These are phyloP conservation scores for Tenthredo livida DNA, from an alignment of 2,888 invertebrate genomes.

Conservation along the genomic window DNA sequence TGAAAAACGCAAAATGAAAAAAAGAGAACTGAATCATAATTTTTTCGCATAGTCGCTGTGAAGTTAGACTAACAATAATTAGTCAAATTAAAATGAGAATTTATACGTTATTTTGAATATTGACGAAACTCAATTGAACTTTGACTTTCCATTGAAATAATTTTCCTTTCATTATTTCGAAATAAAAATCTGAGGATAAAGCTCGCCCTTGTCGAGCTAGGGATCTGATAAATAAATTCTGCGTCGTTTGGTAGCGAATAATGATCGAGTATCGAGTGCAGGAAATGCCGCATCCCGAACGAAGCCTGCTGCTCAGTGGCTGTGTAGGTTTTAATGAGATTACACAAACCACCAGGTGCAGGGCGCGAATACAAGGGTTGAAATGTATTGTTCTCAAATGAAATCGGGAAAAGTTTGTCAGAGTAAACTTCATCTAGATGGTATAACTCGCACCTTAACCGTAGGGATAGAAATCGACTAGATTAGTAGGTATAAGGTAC, in stretches of 20 bases:
- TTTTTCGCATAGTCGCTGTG: background rate
- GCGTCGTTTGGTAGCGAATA: conserved; percentile 9
- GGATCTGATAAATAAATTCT: background rate
- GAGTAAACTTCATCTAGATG: background rate
- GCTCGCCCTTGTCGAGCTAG: background rate
- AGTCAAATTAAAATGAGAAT: conserved; percentile 10
- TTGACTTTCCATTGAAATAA: background rate
- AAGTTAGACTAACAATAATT: background rate
- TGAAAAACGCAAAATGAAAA: background rate
- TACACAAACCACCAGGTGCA: background rate
- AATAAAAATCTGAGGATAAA: background rate
- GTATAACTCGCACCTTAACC: background rate
- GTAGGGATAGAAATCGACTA: background rate
- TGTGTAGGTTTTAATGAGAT: conserved; percentile 40
- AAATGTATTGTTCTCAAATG: conserved; percentile 5
- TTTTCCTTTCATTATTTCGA: background rate
- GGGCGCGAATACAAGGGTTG: background rate
- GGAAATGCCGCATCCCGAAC: conserved; percentile 8
- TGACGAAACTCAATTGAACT: background rate
- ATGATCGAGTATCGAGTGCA: conserved; percentile 22
- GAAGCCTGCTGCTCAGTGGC: conserved; percentile 1
- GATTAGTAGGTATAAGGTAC: background rate
- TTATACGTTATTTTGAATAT: background rate
- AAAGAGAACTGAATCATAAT: background rate
- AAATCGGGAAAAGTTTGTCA: background rate